Conservation (phyloP, 2,888 invertebrate species). For the Chymomyza procnemis region DNA sequence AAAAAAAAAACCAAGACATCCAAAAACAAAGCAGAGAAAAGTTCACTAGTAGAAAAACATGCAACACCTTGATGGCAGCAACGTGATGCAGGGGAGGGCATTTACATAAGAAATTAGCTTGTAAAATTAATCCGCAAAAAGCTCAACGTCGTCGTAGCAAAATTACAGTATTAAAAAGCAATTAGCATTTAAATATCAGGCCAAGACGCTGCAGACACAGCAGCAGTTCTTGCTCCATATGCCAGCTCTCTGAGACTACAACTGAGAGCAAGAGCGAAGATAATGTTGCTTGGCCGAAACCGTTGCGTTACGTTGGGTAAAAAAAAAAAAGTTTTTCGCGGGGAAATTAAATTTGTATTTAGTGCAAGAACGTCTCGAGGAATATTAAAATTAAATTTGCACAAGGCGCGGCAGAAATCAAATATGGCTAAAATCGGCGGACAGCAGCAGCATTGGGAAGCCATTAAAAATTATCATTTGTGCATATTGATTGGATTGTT, state of each 20-base stretch:
- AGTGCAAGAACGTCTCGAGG: slow-evolving; percentile 25
- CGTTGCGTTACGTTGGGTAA: too few relatives aligned
- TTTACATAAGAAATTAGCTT: slow-evolving; percentile 77
- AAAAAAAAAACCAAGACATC: neutral
- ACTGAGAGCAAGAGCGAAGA: slow-evolving; percentile 5
- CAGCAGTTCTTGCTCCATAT: too few relatives aligned
- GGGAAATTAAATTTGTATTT: slow-evolving; percentile 73
- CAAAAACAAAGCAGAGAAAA: neutral
- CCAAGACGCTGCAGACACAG: slow-evolving; percentile 28
- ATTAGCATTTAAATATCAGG: slow-evolving; percentile 71
- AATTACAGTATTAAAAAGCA: slow-evolving; percentile 76
- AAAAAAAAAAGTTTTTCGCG: slow-evolving; percentile 39
- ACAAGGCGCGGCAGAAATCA: slow-evolving; percentile 48
- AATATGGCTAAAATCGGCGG: slow-evolving; percentile 62
- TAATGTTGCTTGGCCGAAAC: neutral
- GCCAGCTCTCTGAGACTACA: slow-evolving; percentile 54
- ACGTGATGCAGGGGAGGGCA: slow-evolving; percentile 46
- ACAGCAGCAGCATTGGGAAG: slow-evolving; percentile 66
- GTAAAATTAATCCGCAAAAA: slow-evolving; percentile 77
- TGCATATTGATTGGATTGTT: slow-evolving; percentile 65
- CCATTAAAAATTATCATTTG: slow-evolving; percentile 75
- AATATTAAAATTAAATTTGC: slow-evolving; percentile 66
- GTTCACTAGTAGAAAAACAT: slow-evolving; percentile 41
- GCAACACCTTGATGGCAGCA: slow-evolving; percentile 37
- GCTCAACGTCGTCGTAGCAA: slow-evolving; percentile 57